Conservation (phyloP, 2,888 invertebrate genomes). For the Erebia aethiops region DNA sequence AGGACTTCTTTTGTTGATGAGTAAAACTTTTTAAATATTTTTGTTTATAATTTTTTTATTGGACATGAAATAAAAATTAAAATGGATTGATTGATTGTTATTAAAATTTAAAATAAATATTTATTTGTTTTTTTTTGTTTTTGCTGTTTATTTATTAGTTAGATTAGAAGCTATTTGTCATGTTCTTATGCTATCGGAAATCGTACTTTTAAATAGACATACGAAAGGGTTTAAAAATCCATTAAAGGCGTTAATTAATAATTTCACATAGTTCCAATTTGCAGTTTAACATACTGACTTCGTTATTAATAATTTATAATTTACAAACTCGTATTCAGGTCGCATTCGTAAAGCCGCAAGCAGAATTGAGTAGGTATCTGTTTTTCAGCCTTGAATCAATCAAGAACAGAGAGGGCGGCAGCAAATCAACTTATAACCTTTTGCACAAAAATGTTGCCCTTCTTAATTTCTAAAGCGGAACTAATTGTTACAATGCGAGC, state of each 20-base stretch:
- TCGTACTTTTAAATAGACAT: not conserved
- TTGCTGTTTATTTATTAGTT: no score
- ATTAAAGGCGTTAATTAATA: not conserved
- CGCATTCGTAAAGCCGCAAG: conserved; percentile 57
- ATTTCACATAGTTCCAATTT: not conserved
- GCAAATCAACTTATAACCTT: conserved; percentile 56
- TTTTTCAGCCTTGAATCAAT: conserved; percentile 72
- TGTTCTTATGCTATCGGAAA: not conserved
- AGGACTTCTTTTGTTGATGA: not conserved
- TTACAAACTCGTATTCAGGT: conserved; percentile 50
- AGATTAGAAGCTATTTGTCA: no score
- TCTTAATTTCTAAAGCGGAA: conserved; percentile 72
- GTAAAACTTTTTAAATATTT: not conserved
- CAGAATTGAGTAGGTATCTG: conserved; percentile 58
- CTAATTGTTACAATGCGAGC: conserved; percentile 59
- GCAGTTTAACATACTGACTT: not conserved
- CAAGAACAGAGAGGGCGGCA: conserved; percentile 63
- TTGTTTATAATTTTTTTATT: not conserved
- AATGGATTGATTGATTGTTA: no score
- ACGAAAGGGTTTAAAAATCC: not conserved
- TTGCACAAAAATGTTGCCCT: conserved; percentile 60
- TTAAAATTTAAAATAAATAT: no score
- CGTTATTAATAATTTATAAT: not conserved
- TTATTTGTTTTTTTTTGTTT: no score
- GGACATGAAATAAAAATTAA: no score